phyloP scores from a whole-genome alignment of 2,888 invertebrate species.

The Choristoneura rosaceana region DNA sequence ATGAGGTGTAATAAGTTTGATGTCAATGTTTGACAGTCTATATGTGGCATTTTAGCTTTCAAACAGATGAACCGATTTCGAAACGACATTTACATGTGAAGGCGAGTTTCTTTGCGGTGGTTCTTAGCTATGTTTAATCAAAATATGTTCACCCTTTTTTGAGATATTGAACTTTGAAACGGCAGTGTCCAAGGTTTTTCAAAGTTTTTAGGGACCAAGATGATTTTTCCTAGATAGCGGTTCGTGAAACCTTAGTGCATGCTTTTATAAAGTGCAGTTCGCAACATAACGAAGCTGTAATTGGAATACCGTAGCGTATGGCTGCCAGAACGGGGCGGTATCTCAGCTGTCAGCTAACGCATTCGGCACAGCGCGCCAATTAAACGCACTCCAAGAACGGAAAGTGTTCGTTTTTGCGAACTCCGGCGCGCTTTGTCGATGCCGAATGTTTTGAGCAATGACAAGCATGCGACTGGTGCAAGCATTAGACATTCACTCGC shows the following conservation, averaged over 20 bases:
- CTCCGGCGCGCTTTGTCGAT: slow-evolving; percentile 67
- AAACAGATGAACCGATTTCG: too few relatives aligned
- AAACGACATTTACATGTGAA: too few relatives aligned
- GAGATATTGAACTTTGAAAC: too few relatives aligned
- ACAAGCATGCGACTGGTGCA: slow-evolving; percentile 63
- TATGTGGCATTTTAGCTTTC: too few relatives aligned
- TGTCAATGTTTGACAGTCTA: too few relatives aligned
- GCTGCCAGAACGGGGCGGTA: slow-evolving; percentile 37
- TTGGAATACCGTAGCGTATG: slow-evolving; percentile 36
- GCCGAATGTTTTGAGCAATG: slow-evolving; percentile 70
- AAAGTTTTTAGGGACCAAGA: not conserved
- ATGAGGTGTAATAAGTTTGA: too few relatives aligned
- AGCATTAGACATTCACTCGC: slow-evolving; percentile 64
- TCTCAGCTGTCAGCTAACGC: slow-evolving; percentile 45
- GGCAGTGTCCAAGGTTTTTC: too few relatives aligned
- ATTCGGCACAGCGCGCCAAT: slow-evolving; percentile 62
- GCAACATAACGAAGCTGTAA: slow-evolving; percentile 24
- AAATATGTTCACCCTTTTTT: too few relatives aligned
- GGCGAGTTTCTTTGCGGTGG: too few relatives aligned
- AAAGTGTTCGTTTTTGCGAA: slow-evolving; percentile 69
- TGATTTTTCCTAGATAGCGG: not conserved
- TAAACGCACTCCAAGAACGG: slow-evolving; percentile 69
- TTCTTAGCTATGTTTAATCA: too few relatives aligned
- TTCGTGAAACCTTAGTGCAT: not conserved
- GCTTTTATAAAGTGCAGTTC: slow-evolving; percentile 15